phyloP scores from a whole-genome alignment of 2,113 vertebrate species.

The Mastomys natalensis region DNA sequence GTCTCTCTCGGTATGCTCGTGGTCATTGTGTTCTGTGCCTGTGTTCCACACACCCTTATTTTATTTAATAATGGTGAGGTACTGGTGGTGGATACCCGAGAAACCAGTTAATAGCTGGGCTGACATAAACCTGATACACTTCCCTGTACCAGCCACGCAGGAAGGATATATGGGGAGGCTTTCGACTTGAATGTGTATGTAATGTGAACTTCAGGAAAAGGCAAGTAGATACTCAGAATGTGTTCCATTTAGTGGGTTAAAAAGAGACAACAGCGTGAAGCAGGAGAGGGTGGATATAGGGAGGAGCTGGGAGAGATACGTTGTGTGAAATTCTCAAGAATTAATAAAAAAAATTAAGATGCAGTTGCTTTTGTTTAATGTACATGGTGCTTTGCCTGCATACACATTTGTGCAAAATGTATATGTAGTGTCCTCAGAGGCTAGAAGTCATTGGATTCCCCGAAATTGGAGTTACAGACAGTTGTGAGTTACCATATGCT shows the following conservation, averaged over 20 bases:
- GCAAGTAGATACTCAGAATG: not conserved
- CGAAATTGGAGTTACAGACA: not conserved
- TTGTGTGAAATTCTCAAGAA: not conserved
- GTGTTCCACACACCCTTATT: not conserved
- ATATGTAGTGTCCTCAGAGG: not conserved
- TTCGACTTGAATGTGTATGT: not conserved
- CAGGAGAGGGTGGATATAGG: not conserved
- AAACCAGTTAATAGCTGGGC: not conserved
- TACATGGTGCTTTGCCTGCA: not conserved
- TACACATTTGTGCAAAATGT: not conserved
- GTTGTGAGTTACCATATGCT: not conserved
- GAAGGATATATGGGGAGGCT: not conserved
- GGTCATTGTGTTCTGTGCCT: not conserved
- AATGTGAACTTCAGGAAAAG: not conserved
- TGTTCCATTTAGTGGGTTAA: too few species aligned
- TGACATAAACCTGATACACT: not conserved
- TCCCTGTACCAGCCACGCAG: not conserved
- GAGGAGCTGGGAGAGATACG: not conserved
- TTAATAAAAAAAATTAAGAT: not conserved
- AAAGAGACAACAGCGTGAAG: too few species aligned
- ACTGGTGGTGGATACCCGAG: not conserved
- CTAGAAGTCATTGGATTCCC: not conserved
- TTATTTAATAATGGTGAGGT: not conserved
- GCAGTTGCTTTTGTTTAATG: not conserved
- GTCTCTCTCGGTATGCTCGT: not conserved